These are phyloP conservation scores for Takifugu bimaculatus DNA, from an alignment of 2,113 vertebrate species.

Conservation along the genomic window DNA sequence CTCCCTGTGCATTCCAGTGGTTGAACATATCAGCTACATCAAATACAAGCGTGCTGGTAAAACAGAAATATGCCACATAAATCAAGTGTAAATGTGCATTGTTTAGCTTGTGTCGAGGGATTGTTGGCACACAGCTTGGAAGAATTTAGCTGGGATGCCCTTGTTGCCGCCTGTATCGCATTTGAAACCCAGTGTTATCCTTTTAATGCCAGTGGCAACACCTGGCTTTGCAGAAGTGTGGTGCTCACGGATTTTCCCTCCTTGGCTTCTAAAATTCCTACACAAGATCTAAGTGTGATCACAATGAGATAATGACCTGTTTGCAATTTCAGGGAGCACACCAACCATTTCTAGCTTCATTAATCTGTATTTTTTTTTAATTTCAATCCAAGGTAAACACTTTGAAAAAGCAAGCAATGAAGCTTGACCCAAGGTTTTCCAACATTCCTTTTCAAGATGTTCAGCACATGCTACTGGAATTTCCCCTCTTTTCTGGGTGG, in stretches of 20 bases:
- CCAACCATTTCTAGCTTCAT: conserved; percentile 5
- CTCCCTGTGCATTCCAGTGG: conserved; percentile 15
- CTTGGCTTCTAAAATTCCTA: conserved; percentile 41
- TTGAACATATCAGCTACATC: conserved; percentile 39
- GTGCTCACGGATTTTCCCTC: conserved; percentile 46
- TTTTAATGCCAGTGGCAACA: conserved; percentile 42
- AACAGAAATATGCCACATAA: conserved; percentile 21
- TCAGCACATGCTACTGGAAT: conserved; percentile 45
- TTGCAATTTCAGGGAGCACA: conserved; percentile 5
- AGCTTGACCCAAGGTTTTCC: too few species aligned
- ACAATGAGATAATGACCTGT: conserved; percentile 1
- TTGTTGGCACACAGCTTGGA: conserved; percentile 33
- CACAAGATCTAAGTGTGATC: conserved; percentile 5
- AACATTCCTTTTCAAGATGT: conserved; percentile 14
- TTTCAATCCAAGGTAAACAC: background rate
- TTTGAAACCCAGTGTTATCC: conserved; percentile 19
- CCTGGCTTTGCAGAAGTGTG: conserved; percentile 55
- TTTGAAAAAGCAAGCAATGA: background rate
- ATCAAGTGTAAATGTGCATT: conserved; percentile 37
- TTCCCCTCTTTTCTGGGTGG: background rate
- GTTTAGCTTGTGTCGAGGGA: conserved; percentile 14
- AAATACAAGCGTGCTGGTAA: conserved; percentile 44
- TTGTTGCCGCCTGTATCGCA: conserved; percentile 14
- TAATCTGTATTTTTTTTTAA: background rate
- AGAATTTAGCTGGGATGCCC: conserved; percentile 32